Evolutionary conservation across 2,113 vertebrate species (phyloP).

Genomic region (Gulo gulo): DNA sequence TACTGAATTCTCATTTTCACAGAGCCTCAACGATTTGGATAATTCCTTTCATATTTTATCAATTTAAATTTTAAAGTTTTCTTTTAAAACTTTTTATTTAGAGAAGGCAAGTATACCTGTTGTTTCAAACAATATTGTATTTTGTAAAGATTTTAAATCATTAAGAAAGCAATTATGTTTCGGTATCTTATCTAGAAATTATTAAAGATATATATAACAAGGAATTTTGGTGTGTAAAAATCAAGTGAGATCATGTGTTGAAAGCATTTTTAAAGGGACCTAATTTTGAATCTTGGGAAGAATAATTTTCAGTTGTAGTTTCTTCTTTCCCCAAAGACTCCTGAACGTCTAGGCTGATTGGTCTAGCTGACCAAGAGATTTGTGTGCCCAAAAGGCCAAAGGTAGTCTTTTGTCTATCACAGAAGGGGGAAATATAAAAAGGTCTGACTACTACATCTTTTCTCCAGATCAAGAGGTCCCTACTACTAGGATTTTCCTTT

Average conservation of each 20-base stretch:
- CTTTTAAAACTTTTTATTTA: slow-evolving; percentile 1
- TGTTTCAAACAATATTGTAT: background rate
- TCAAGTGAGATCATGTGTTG: background rate
- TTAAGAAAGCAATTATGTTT: background rate
- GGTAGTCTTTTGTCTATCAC: background rate
- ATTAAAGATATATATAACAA: background rate
- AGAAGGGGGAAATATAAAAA: background rate
- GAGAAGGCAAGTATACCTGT: background rate
- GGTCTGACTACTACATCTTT: background rate
- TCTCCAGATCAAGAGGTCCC: background rate
- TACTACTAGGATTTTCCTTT: background rate
- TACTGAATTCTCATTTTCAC: background rate
- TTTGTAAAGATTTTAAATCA: background rate
- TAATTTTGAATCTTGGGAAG: background rate
- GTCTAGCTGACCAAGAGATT: background rate
- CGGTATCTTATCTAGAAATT: background rate
- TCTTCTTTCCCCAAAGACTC: background rate
- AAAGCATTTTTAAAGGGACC: background rate
- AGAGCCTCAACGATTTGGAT: background rate
- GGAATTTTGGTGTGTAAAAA: background rate
- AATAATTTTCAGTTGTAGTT: background rate
- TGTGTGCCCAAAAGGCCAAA: background rate
- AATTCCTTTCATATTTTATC: background rate
- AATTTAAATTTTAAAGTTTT: background rate
- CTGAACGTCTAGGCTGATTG: background rate